Conservation (phyloP, 2,113 vertebrate genomes). For the Neodontobutis hainanensis region DNA sequence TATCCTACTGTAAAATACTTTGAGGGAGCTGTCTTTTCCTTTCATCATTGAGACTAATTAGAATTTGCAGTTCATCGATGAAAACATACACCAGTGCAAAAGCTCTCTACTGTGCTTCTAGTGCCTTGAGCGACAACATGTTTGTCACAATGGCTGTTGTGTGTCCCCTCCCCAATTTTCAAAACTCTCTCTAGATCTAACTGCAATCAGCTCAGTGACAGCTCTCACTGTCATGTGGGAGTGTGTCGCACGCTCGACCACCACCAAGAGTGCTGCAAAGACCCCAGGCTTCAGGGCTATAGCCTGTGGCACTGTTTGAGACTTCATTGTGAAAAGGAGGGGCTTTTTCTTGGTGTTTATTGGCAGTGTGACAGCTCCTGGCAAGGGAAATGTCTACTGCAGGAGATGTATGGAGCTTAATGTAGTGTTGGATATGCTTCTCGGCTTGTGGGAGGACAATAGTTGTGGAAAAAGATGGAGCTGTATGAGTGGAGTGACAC, state of each 20-base stretch:
- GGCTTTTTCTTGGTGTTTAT: constrained; percentile 20
- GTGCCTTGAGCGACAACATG: constrained; percentile 40
- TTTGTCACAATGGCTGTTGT: constrained; percentile 47
- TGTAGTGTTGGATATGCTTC: constrained; percentile 53
- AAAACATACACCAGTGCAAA: constrained; percentile 22
- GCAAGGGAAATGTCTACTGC: constrained; percentile 28
- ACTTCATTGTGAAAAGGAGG: constrained; percentile 22
- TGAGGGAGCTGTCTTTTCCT: constrained; percentile 17
- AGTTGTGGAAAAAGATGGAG: constrained; percentile 47
- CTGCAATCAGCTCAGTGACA: constrained; percentile 51
- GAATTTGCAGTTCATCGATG: constrained; percentile 26
- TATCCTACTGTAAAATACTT: constrained; percentile 18
- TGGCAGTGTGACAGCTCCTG: constrained; percentile 59
- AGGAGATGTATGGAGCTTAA: constrained; percentile 53
- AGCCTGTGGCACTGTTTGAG: constrained; percentile 45
- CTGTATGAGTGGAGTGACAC: constrained; percentile 49
- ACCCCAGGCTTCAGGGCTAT: constrained; percentile 27
- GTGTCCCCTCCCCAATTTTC: constrained; percentile 3
- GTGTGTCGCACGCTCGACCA: constrained; percentile 7
- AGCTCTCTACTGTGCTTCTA: neutral
- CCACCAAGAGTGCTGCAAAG: neutral
- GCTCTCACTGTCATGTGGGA: constrained; percentile 25
- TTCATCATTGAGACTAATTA: constrained; percentile 51
- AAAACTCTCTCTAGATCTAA: constrained; percentile 19
- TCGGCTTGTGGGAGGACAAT: neutral